Conservation (phyloP, 2,113 vertebrate species). For the Spea bombifrons region DNA sequence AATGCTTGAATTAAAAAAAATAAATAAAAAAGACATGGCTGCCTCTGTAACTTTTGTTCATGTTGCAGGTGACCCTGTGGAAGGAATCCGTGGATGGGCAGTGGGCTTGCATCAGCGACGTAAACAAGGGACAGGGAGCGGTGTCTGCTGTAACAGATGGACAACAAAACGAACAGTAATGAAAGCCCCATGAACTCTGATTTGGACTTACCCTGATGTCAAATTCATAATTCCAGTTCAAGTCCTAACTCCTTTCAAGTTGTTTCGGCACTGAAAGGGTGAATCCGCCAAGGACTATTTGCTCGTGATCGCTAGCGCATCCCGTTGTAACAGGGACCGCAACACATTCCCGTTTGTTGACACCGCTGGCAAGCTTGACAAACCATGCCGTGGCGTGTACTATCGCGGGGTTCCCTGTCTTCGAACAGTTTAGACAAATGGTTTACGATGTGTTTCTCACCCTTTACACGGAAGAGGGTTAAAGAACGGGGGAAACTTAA, state of each 20-base stretch:
- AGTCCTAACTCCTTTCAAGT: background rate
- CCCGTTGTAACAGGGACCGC: background rate
- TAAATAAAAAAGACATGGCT: no score
- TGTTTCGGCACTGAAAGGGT: background rate
- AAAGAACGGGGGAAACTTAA: background rate
- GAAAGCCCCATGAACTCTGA: background rate
- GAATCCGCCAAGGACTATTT: conserved; percentile 8
- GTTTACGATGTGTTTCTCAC: background rate
- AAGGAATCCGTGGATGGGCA: conserved; percentile 93
- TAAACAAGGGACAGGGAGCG: conserved; percentile 93
- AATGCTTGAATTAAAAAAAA: no score
- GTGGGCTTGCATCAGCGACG: conserved; percentile 95
- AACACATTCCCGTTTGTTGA: background rate
- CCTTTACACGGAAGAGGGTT: background rate
- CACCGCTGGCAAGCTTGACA: background rate
- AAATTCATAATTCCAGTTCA: background rate
- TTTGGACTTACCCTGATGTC: background rate
- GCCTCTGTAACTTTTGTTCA: background rate
- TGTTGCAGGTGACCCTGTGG: conserved; percentile 88
- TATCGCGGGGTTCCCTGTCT: background rate
- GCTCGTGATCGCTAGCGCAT: background rate
- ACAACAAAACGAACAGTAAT: conserved; percentile 93
- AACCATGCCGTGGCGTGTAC: background rate
- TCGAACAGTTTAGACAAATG: background rate
- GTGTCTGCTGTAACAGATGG: conserved; percentile 81